Percentiles rank a stretch among this genome's conserved stretches.
Conservation (phyloP, 2,888 invertebrate genomes). For the Tachina fera region DNA sequence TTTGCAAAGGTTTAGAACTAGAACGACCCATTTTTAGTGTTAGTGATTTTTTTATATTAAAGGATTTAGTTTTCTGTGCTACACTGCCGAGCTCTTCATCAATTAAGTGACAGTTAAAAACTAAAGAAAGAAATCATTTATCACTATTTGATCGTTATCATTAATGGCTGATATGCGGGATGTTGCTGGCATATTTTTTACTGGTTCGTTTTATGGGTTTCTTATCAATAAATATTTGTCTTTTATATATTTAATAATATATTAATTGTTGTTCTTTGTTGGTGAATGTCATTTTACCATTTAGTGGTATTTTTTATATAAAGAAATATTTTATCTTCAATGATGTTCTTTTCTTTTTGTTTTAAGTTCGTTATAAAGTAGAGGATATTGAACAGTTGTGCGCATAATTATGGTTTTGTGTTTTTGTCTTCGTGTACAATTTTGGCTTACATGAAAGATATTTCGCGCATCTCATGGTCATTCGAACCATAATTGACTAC, state of each 20-base stretch:
- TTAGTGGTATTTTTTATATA: slow-evolving; percentile 26
- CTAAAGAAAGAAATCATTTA: slow-evolving; percentile 46
- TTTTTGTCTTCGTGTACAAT: too few species aligned
- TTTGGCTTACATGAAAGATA: too few species aligned
- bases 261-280: slow-evolving; percentile 47
- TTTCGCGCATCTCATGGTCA: neutral
- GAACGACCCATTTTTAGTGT: slow-evolving; percentile 78
- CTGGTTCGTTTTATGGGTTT: slow-evolving; percentile 9
- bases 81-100: slow-evolving; percentile 36
- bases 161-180: neutral
- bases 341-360: slow-evolving; percentile 18
- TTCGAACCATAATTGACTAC: too few species aligned
- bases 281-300: slow-evolving; percentile 40
- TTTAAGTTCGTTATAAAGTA: slow-evolving; percentile 29
- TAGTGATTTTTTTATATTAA: neutral
- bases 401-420: neutral
- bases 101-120: slow-evolving; percentile 57
- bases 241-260: slow-evolving; percentile 23
- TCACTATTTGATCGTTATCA: slow-evolving; percentile 56
- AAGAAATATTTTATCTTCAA: slow-evolving; percentile 24
- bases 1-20: slow-evolving; percentile 76
- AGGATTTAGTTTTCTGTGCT: slow-evolving; percentile 2
- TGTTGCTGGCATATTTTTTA: neutral
- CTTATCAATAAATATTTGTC: slow-evolving; percentile 63
- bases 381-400: slow-evolving; percentile 6